A percentile compares a stretch with the other conserved stretches of the same genome.
Evolutionary conservation across 35 echinoderm and acorn worm genomes (phyloP).

Genomic region (Eucidaris tribuloides): DNA sequence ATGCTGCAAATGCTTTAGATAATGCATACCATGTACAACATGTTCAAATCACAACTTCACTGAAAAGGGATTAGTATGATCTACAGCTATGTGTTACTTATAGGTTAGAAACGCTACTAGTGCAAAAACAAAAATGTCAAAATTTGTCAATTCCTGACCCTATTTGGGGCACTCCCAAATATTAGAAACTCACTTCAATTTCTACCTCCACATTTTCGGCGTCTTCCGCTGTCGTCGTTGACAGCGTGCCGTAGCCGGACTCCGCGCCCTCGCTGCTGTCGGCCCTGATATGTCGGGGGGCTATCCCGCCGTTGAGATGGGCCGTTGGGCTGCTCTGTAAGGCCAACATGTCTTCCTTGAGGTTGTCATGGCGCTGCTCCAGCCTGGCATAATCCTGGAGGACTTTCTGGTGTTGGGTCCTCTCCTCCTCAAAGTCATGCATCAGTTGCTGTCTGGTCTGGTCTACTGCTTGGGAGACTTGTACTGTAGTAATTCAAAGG

Average conservation of each 20-base stretch:
- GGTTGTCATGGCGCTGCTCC: slow-evolving; percentile 87
- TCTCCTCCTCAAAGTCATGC: slow-evolving; percentile 71
- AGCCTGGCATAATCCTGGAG: slow-evolving; percentile 81
- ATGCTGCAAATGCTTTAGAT: too few relatives aligned
- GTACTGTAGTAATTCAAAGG: too few relatives aligned
- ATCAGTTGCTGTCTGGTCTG: slow-evolving; percentile 40
- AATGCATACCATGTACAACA: too few relatives aligned
- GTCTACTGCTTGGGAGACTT: slow-evolving; percentile 22
- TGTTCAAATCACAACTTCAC: too few relatives aligned
- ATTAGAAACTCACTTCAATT: slow-evolving; percentile 36
- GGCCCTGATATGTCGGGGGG: slow-evolving; percentile 40
- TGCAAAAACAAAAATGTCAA: too few relatives aligned
- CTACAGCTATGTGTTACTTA: too few relatives aligned
- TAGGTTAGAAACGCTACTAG: too few relatives aligned
- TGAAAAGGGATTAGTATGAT: too few relatives aligned
- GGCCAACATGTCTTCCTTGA: slow-evolving; percentile 88
- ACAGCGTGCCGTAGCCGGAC: slow-evolving; percentile 88
- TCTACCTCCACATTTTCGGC: slow-evolving; percentile 74
- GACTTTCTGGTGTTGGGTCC: slow-evolving; percentile 79
- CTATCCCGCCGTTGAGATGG: not conserved
- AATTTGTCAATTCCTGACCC: too few relatives aligned
- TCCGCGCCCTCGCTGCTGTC: slow-evolving; percentile 85
- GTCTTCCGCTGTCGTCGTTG: slow-evolving; percentile 60
- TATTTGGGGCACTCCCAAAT: too few relatives aligned
- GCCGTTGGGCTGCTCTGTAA: slow-evolving; percentile 32